A percentile compares a stretch with the other conserved stretches of the same genome.
Evolutionary conservation across 2,888 invertebrate species (phyloP).

Genomic region (Pyrocoelia pectoralis): DNA sequence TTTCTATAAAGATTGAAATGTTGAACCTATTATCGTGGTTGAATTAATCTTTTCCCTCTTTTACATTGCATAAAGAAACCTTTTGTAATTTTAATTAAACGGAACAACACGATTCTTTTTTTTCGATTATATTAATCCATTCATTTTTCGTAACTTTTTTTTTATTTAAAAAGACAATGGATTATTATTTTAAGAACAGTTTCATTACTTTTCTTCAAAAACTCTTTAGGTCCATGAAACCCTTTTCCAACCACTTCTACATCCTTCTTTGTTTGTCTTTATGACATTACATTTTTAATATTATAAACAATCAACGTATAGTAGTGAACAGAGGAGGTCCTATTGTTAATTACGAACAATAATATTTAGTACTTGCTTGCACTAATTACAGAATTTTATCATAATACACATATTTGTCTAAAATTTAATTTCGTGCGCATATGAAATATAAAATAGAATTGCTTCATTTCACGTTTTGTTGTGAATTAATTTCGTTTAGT

Average conservation of each 20-base stretch:
- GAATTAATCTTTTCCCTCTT: no score
- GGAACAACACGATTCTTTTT: conserved; percentile 21
- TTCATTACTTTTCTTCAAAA: no score
- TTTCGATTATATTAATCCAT: conserved; percentile 25
- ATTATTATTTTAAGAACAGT: conserved; percentile 23
- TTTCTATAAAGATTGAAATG: no score
- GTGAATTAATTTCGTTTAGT: no score
- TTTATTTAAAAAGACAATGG: conserved; percentile 18
- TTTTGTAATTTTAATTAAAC: conserved; percentile 26
- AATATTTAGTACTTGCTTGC: conserved; percentile 21
- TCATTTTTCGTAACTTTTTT: conserved; percentile 21
- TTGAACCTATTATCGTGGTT: no score
- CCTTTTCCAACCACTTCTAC: neutral
- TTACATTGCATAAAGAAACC: neutral
- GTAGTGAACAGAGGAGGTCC: neutral
- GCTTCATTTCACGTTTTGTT: no score
- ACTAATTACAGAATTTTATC: conserved; percentile 2
- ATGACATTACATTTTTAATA: no score
- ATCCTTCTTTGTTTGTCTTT: no score
- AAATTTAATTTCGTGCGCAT: no score
- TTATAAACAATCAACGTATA: neutral
- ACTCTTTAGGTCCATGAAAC: conserved; percentile 14
- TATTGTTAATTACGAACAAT: conserved; percentile 28
- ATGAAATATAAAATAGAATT: no score
- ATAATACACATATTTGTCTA: no score